Conservation (phyloP, 2,888 invertebrate species). For the Glaucopsyche alexis region DNA sequence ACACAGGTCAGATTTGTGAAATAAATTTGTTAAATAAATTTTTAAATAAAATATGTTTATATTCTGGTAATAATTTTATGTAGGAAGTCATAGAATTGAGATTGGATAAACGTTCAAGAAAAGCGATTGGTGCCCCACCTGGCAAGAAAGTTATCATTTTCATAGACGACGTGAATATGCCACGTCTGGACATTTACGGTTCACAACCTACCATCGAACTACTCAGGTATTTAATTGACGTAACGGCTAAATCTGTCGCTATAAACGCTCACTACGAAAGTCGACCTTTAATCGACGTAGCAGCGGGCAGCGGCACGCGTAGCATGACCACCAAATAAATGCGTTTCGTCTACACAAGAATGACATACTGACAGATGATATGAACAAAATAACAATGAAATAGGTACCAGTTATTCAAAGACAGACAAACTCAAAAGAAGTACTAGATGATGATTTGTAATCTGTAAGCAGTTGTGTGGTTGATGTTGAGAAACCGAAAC, state of each 20-base stretch:
- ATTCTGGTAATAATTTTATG: constrained; percentile 26
- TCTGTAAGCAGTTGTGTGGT: too few relatives aligned
- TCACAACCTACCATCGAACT: constrained; percentile 96
- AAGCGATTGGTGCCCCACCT: constrained; percentile 88
- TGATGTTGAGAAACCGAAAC: too few relatives aligned
- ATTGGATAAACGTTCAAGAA: constrained; percentile 89
- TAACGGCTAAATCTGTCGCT: neutral
- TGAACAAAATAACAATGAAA: too few relatives aligned
- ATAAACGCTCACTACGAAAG: too few relatives aligned
- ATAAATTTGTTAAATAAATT: neutral
- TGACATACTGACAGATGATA: too few relatives aligned
- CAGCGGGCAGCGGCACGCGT: too few relatives aligned
- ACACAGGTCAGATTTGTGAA: constrained; percentile 79
- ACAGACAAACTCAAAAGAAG: too few relatives aligned
- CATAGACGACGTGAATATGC: constrained; percentile 96
- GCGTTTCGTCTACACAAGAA: too few relatives aligned
- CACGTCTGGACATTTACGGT: constrained; percentile 90
- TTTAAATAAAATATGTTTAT: neutral
- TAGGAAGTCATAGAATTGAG: constrained; percentile 92
- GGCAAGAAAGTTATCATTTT: constrained; percentile 92
- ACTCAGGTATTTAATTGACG: constrained; percentile 77
- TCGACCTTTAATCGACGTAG: too few relatives aligned
- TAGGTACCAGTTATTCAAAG: too few relatives aligned
- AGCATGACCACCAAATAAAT: too few relatives aligned
- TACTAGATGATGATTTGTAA: too few relatives aligned